Evolutionary conservation across 2,888 invertebrate species (phyloP).

Genomic region (Ectemnius cavifrons): DNA sequence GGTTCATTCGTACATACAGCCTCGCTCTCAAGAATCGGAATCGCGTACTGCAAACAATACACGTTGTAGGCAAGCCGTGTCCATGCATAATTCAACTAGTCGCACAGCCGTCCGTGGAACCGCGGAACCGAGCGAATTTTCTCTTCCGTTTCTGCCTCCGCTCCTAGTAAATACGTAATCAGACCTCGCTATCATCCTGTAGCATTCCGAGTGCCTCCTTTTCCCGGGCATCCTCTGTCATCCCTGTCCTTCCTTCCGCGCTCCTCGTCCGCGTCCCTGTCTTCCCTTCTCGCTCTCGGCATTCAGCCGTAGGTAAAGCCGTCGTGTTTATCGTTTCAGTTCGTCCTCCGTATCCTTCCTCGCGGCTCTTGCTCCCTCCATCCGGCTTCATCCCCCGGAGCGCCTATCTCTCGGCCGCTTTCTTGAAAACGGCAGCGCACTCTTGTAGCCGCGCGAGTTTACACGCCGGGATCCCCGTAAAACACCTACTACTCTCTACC

Average conservation of each 20-base stretch:
- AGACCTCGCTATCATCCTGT: constrained; percentile 72
- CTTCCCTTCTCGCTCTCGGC: constrained; percentile 20
- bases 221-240: constrained; percentile 8
- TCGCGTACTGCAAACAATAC: constrained; percentile 75
- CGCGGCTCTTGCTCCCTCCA: constrained; percentile 43
- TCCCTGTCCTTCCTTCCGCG: constrained; percentile 33
- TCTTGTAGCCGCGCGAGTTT: constrained; percentile 61
- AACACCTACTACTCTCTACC: constrained; percentile 63
- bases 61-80: constrained; percentile 76
- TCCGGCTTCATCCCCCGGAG: constrained; percentile 30
- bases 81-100: constrained; percentile 78
- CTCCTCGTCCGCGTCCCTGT: constrained; percentile 36
- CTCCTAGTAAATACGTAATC: constrained; percentile 77
- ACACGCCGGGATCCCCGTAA: constrained; percentile 61
- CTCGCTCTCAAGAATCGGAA: constrained; percentile 71
- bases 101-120: constrained; percentile 72
- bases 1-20: constrained; percentile 48
- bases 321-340: constrained; percentile 54
- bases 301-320: constrained; percentile 28
- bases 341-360: constrained; percentile 46
- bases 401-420: background rate
- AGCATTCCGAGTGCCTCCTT: constrained; percentile 8
- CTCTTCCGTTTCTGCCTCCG: constrained; percentile 73
- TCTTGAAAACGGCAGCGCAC: constrained; percentile 42
- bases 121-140: constrained; percentile 75